These are phyloP conservation scores for Spialia ferax DNA, from an alignment of 2,888 invertebrate species.

Conservation along the genomic window DNA sequence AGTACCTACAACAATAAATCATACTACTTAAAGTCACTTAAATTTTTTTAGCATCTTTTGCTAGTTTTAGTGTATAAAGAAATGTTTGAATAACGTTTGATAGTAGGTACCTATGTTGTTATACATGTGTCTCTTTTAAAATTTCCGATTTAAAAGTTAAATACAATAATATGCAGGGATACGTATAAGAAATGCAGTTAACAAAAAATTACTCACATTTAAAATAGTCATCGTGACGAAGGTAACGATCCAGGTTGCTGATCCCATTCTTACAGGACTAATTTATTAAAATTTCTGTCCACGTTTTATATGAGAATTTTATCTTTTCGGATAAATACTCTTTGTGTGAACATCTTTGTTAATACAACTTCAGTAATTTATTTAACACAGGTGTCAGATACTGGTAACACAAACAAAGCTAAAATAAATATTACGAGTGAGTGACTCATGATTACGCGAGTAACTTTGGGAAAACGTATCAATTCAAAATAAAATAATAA, in stretches of 20 bases:
- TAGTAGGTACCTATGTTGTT: no score
- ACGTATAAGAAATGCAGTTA: neutral
- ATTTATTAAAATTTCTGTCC: slow-evolving; percentile 25
- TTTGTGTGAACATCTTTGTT: slow-evolving; percentile 45
- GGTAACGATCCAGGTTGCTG: slow-evolving; percentile 49
- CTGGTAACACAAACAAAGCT: slow-evolving; percentile 45
- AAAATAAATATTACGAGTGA: slow-evolving; percentile 26
- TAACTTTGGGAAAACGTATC: neutral
- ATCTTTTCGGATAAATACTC: slow-evolving; percentile 42
- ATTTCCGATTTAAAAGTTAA: no score
- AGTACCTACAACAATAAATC: no score
- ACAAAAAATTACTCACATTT: slow-evolving; percentile 50
- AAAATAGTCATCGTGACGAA: slow-evolving; percentile 49
- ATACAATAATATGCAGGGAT: no score
- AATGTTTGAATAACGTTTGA: no score
- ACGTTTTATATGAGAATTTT: slow-evolving; percentile 46
- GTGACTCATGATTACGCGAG: slow-evolving; percentile 42
- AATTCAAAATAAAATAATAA: neutral
- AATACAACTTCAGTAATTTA: slow-evolving; percentile 38
- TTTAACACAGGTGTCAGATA: slow-evolving; percentile 47
- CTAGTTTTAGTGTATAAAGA: no score
- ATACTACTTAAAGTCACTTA: no score
- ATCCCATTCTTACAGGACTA: slow-evolving; percentile 46
- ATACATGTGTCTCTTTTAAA: no score
- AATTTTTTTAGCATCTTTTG: no score